A percentile compares a stretch with the other conserved stretches of the same genome.
Evolutionary conservation across 2,113 vertebrate genomes (phyloP).

Genomic region (Hemiscyllium ocellatum): DNA sequence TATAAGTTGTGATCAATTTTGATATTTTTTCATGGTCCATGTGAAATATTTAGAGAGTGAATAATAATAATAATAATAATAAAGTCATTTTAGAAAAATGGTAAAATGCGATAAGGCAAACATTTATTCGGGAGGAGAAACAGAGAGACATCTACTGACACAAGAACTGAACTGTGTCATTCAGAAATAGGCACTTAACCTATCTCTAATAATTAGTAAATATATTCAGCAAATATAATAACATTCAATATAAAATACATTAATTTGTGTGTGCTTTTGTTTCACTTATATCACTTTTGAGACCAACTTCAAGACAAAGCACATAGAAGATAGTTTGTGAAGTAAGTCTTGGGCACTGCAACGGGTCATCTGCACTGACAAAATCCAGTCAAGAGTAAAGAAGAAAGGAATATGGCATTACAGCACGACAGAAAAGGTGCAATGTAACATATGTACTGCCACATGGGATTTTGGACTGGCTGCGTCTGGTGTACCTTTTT

Average conservation of each 20-base stretch:
- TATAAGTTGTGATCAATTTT: background rate
- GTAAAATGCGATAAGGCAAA: background rate
- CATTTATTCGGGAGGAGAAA: background rate
- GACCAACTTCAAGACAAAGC: background rate
- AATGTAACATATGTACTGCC: conserved; percentile 39
- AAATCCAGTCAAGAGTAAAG: conserved; percentile 13
- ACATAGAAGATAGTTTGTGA: background rate
- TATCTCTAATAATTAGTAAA: background rate
- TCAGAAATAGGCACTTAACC: background rate
- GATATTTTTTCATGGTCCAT: background rate
- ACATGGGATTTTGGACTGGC: conserved; percentile 44
- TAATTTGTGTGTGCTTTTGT: background rate
- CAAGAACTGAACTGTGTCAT: background rate
- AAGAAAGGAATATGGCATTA: conserved; percentile 22
- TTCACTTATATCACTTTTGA: background rate
- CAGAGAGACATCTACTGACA: background rate
- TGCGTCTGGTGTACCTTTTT: conserved; percentile 46
- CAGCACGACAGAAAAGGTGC: conserved; percentile 37
- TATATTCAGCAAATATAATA: background rate
- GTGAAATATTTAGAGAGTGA: background rate
- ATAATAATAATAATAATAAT: background rate
- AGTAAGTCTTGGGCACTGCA: background rate
- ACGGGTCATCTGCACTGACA: background rate
- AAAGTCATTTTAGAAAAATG: background rate
- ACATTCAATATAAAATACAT: background rate